Evolutionary conservation across 2,113 vertebrate genomes (phyloP).

Genomic region (Elachura formosa): DNA sequence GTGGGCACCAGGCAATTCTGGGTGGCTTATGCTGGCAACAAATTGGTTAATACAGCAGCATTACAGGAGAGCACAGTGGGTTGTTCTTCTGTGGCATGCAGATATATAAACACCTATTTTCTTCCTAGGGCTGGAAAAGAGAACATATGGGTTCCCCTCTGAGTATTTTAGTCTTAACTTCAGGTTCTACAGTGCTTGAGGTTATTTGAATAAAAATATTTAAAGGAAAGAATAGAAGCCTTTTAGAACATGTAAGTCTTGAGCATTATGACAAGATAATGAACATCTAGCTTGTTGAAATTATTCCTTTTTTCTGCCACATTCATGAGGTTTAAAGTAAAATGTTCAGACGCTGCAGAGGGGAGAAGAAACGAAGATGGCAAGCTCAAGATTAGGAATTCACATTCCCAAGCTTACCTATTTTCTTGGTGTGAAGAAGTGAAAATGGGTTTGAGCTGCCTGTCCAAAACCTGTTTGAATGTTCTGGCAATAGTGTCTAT

Average conservation of each 20-base stretch:
- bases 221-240: conserved; percentile 40
- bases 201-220: conserved; percentile 64
- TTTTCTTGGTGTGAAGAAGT: background rate
- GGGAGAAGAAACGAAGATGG: background rate
- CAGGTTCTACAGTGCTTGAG: background rate
- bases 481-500: background rate
- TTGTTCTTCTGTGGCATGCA: background rate
- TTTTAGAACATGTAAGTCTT: conserved; percentile 32
- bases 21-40: background rate
- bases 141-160: background rate
- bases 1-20: background rate
- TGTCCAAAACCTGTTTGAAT: background rate
- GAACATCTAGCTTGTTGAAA: conserved; percentile 29
- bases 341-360: conserved; percentile 2
- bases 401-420: background rate
- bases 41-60: rapidly evolving
- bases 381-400: background rate
- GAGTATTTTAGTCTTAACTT: conserved; percentile 28
- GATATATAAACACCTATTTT: conserved; percentile 17
- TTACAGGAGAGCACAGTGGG: background rate
- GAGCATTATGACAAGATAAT: conserved; percentile 63
- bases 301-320: conserved; percentile 38
- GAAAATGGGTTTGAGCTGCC: background rate
- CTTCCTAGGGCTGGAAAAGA: background rate
- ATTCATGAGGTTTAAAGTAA: conserved; percentile 17